Evolutionary conservation across 2,797 vertebrate species (phyloP).

Genomic region (Distichodus sexfasciatus): DNA sequence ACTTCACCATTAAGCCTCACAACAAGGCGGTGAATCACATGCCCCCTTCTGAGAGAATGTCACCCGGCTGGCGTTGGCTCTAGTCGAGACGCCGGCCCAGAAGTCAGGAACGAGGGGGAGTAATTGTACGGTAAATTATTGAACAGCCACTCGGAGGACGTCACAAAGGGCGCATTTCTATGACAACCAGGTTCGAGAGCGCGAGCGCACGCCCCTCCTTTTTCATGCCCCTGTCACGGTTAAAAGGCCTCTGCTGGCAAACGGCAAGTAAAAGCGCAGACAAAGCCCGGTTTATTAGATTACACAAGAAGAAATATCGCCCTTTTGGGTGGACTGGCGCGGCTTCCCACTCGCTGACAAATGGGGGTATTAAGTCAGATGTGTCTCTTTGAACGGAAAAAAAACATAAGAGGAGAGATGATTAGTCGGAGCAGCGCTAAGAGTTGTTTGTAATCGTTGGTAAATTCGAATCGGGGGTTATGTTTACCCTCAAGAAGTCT

Average conservation of each 20-base stretch:
- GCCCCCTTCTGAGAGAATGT: constrained; percentile 34
- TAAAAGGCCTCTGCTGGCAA: constrained; percentile 17
- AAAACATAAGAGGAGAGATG: constrained; percentile 20
- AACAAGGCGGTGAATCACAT: constrained; percentile 42
- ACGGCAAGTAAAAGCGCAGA: constrained; percentile 12
- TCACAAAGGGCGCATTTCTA: constrained; percentile 45
- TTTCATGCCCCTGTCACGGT: constrained; percentile 25
- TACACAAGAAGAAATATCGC: constrained; percentile 29
- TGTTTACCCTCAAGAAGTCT: too few species aligned
- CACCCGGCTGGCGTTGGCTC: constrained; percentile 23
- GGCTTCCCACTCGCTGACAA: neutral
- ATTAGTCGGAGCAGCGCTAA: neutral
- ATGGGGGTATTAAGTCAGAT: neutral
- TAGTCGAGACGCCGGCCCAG: constrained; percentile 15
- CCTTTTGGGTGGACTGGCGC: constrained; percentile 18
- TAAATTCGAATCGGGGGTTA: neutral
- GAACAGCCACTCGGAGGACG: constrained; percentile 45
- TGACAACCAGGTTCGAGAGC: constrained; percentile 32
- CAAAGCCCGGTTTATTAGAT: constrained; percentile 36
- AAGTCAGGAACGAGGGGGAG: constrained; percentile 12
- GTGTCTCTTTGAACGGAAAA: constrained; percentile 17
- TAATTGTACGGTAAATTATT: constrained; percentile 65
- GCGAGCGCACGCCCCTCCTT: neutral
- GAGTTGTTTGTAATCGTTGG: neutral
- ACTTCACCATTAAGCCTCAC: constrained; percentile 45